Conservation (phyloP, 2,888 invertebrate genomes). For the Crematogaster levior region DNA sequence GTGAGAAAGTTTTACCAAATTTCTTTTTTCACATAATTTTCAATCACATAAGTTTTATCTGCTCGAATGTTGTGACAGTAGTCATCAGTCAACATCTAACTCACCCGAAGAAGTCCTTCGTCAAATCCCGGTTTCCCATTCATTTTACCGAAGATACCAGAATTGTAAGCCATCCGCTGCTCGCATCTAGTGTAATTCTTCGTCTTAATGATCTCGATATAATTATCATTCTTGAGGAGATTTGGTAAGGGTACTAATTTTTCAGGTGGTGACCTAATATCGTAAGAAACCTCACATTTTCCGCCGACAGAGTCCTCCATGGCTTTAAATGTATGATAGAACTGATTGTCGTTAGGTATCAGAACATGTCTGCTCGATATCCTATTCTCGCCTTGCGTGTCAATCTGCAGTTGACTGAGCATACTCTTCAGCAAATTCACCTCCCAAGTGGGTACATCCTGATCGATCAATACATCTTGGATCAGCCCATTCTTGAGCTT, state of each 20-base stretch:
- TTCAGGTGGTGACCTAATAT: constrained; percentile 88
- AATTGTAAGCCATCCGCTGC: constrained; percentile 89
- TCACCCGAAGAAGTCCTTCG: constrained; percentile 87
- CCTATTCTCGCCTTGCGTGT: constrained; percentile 87
- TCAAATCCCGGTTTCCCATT: constrained; percentile 65
- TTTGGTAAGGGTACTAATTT: constrained; percentile 87
- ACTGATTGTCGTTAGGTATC: constrained; percentile 82
- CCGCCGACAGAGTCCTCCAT: constrained; percentile 92
- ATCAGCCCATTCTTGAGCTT: constrained; percentile 88
- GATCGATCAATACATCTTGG: constrained; percentile 87
- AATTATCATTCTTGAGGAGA: constrained; percentile 84
- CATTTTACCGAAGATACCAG: constrained; percentile 62
- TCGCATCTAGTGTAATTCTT: constrained; percentile 89
- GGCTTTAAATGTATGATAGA: constrained; percentile 88
- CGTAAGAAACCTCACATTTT: constrained; percentile 89
- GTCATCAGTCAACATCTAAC: constrained; percentile 34
- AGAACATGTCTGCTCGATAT: constrained; percentile 77
- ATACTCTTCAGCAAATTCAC: constrained; percentile 91
- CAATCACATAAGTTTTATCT: background rate
- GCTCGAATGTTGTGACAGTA: background rate
- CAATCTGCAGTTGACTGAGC: constrained; percentile 90
- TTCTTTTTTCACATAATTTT: background rate
- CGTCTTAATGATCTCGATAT: constrained; percentile 89
- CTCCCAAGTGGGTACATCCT: constrained; percentile 87
- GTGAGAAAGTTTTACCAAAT: background rate